Percentiles rank a stretch among this genome's conserved stretches.
These are phyloP conservation scores for Pocota personata DNA, from an alignment of 2,888 invertebrate genomes.

Conservation along the genomic window DNA sequence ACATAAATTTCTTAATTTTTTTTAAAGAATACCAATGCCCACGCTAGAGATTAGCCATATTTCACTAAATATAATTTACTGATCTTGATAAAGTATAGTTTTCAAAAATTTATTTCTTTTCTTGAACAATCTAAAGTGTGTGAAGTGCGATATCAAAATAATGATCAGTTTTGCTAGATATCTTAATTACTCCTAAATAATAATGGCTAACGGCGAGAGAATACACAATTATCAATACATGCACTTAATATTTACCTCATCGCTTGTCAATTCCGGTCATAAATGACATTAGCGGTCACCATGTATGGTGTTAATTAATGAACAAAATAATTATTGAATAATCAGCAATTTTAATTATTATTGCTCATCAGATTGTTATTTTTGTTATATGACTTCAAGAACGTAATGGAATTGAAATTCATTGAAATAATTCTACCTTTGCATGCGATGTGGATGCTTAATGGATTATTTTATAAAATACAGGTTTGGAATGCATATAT, in stretches of 20 bases:
- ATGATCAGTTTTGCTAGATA: neutral
- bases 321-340: slow-evolving; percentile 48
- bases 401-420: slow-evolving; percentile 29
- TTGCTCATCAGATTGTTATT: slow-evolving; percentile 10
- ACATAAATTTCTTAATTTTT: no score
- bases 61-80: neutral
- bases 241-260: neutral
- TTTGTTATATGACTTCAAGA: slow-evolving; percentile 16
- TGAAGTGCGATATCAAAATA: neutral
- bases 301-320: slow-evolving; percentile 38
- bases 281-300: slow-evolving; percentile 37
- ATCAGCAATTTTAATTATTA: slow-evolving; percentile 38
- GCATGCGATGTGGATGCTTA: slow-evolving; percentile 18
- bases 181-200: neutral
- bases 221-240: slow-evolving; percentile 3
- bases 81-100: neutral
- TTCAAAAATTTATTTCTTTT: neutral
- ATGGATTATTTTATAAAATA: neutral
- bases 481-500: neutral
- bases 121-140: neutral
- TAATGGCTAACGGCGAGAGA: neutral
- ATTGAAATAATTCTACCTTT: slow-evolving; percentile 29
- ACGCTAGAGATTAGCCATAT: neutral
- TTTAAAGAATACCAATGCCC: no score
- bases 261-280: slow-evolving; percentile 17